These are phyloP conservation scores for Cenopis cana DNA, from an alignment of 2,888 invertebrate species.

Conservation along the genomic window DNA sequence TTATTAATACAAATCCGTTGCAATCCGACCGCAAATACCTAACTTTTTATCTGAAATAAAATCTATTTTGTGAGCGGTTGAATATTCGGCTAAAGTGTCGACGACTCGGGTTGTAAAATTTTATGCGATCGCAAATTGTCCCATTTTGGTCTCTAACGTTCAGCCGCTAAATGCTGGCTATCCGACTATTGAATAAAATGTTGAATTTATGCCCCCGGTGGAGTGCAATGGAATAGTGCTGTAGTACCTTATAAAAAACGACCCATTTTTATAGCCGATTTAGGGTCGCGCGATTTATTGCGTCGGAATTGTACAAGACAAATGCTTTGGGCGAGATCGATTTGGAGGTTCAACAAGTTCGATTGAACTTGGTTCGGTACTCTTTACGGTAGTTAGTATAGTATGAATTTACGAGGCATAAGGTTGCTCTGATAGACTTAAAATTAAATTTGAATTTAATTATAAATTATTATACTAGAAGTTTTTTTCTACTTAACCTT, in stretches of 20 bases:
- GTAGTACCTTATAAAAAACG: constrained; percentile 39
- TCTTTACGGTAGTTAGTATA: too few relatives aligned
- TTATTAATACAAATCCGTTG: background rate
- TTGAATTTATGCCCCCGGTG: constrained; percentile 33
- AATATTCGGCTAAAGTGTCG: constrained; percentile 43
- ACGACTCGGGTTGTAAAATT: constrained; percentile 41
- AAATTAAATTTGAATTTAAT: too few relatives aligned
- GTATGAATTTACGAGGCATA: too few relatives aligned
- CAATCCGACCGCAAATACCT: background rate
- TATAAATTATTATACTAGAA: too few relatives aligned
- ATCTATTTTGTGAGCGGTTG: constrained; percentile 26
- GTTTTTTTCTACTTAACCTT: too few relatives aligned
- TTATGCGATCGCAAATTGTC: constrained; percentile 44
- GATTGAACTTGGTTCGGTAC: background rate
- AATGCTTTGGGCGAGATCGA: constrained; percentile 25
- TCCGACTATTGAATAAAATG: constrained; percentile 43
- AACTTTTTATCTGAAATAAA: constrained; percentile 28
- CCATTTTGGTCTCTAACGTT: constrained; percentile 44
- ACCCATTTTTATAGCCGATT: constrained; percentile 31
- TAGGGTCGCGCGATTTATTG: constrained; percentile 33
- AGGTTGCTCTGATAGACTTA: too few relatives aligned
- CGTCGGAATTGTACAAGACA: constrained; percentile 29
- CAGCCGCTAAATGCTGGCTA: constrained; percentile 40
- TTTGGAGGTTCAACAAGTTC: constrained; percentile 34
- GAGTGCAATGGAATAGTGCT: constrained; percentile 39